Evolutionary conservation across 2,797 vertebrate genomes (phyloP), one percentile per base, ranked within the genome.

Genomic region (Rhabdomys pumilio): DNA sequence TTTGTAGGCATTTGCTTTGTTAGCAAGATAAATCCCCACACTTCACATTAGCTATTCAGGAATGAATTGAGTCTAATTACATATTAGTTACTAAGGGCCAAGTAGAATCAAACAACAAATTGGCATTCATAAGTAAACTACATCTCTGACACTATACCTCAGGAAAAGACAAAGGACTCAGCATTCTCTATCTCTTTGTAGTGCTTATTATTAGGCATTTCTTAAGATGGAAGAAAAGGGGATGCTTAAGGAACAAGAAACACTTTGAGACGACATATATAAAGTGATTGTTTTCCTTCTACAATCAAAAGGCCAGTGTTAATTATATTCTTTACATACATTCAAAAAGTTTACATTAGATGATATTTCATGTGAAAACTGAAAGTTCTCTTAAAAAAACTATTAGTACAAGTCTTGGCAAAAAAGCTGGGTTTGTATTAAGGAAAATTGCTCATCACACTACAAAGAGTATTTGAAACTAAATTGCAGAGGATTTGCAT

Each of bases 401-500:
- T 97, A 97, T 98, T 95, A 97, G 93, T 69, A 20, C 17, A 94
- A 96, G 84, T 96, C 96, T 95, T 98, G 98, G 98, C 97, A 98
- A 98, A 97, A 92, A 98, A 96, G 97, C 96, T 98, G 97, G 98
- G 98, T 97, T 98, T 98, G 97, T 98, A 96, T 98, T 98, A 98
- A 98, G 98, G 97, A 97, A 98, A 98, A 99, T 98, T 98, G 98
- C 98, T 98, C 98, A 98, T 98, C 98, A 98, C 79, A 98, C 96
- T 97, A 98, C 98, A 99, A 98, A 98, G 98, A 98, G 95, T 98
- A 98, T 98, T 98, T 96, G 97, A 98, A 98, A 98, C 96, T 85
- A 98, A 99, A 99, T 98, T 98, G 98, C 98, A 98, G 97, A 97
- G 91, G 98, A 99, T 98, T 98, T 99, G 98, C 98, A 98, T 99